Base-by-base conservation (phyloP, 2,113 vertebrate species). In the Emydura subglobosa region DNA sequence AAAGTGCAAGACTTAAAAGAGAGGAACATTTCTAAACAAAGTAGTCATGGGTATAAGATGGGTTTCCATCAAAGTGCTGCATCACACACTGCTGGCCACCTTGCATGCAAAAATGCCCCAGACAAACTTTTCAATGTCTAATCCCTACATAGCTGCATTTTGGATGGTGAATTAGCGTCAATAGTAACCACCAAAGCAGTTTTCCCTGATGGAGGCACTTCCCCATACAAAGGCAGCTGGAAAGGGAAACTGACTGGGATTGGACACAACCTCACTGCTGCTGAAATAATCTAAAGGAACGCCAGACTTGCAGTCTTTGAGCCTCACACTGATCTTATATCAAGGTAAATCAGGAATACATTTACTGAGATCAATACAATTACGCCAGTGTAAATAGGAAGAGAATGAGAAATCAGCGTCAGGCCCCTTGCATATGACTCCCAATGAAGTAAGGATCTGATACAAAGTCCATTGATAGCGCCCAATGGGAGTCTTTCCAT, bases 91-190 rank as follows among this genome's bases (percentile, higher is more conserved):
- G 47, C 10, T 5, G 24, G 72, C 7, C 53, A 51, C 42, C 29
- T 21, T 1, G 2, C 2, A 5, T 11, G 74, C 25, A 21, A 79
- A 49, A 42, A 53, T 2, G 85, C 39, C 25, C 4, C 1, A 5
- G 25, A 50, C 17, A 47, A 51, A 42, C 39, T 25, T 29, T 44
- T 65, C 68, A 68, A n/a, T 80, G 44, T 24, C 31, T 68, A 39
- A 49, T 81, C 19, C 7, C 6, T 83, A 65, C 42, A 1, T 2
- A 16, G 3, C 31, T 44, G 25, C 11, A n/a, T 49, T 42, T 49
- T 54, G 25, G 16, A 3, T 1, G 29, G 78, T 3, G 3, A 6
- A 24, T 10, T 4, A 7, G 5, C 22, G 24, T 34, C 50, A 92
- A 51, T 44, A 90, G 50, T 5, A 44, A 49, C 12, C 34, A 84